Percentiles rank a stretch among this genome's conserved stretches.
Conservation (phyloP, 2,888 invertebrate genomes). For the Kuschelorhynchus macadamiae region DNA sequence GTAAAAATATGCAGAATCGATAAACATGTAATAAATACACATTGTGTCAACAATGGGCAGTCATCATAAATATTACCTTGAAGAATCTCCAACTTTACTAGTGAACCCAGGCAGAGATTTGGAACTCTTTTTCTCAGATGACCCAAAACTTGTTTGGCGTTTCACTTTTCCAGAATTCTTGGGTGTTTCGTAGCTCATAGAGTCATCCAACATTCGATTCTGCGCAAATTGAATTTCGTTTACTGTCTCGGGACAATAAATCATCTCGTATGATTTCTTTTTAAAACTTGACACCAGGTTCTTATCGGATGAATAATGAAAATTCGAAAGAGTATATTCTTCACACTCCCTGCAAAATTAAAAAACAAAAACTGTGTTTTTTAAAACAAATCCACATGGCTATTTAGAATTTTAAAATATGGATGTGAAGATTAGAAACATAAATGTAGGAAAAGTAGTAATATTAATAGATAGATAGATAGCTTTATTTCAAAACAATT, state of each 20-base stretch:
- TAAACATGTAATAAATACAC: too few species aligned
- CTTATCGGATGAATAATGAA: constrained; percentile 54
- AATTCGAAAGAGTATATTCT: constrained; percentile 42
- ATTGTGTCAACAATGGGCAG: too few species aligned
- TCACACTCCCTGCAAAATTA: constrained; percentile 50
- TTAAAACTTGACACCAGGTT: constrained; percentile 43
- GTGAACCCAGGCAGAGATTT: constrained; percentile 42
- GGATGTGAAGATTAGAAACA: too few species aligned
- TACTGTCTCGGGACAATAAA: constrained; percentile 65
- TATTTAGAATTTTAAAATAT: too few species aligned
- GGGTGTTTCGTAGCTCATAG: constrained; percentile 57
- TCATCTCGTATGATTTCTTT: constrained; percentile 64
- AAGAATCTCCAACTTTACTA: constrained; percentile 68
- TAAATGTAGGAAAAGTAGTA: too few species aligned
- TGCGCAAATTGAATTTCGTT: constrained; percentile 66
- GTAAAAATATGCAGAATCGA: too few species aligned
- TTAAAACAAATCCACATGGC: too few species aligned
- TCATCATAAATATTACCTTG: constrained; percentile 32
- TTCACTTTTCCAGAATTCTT: constrained; percentile 61
- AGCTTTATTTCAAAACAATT: too few species aligned
- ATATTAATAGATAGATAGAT: too few species aligned
- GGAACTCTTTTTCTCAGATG: constrained; percentile 54
- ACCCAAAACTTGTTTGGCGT: constrained; percentile 63
- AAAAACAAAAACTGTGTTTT: too few species aligned
- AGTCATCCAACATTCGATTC: constrained; percentile 62